Percentiles rank a stretch among this genome's conserved stretches.
Evolutionary conservation across 2,797 vertebrate genomes (phyloP).

Genomic region (Chelidonichthys spinosus): DNA sequence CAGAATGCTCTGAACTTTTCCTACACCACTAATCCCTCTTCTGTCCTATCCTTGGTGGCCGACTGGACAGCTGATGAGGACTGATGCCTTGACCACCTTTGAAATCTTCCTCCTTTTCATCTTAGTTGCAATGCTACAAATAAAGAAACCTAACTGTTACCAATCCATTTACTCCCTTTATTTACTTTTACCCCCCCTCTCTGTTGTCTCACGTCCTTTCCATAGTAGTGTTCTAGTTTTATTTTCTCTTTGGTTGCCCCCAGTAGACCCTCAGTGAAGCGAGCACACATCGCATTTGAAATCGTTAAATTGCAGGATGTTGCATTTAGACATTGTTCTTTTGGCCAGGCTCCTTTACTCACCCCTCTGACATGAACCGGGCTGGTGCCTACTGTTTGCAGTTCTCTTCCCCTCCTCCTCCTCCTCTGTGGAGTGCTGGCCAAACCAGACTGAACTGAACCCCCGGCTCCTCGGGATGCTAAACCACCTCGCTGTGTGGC

Average conservation of each 20-base stretch:
- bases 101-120: constrained; percentile 66
- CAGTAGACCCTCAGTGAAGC: constrained; percentile 34
- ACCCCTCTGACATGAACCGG: constrained; percentile 30
- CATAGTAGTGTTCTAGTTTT: constrained; percentile 24
- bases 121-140: constrained; percentile 87
- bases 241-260: constrained; percentile 25
- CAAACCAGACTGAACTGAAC: constrained; percentile 58
- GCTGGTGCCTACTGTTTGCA: constrained; percentile 39
- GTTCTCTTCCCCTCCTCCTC: constrained; percentile 36
- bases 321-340: constrained; percentile 38
- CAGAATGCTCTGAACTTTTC: constrained; percentile 94
- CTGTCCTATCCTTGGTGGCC: constrained; percentile 68
- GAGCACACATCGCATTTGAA: constrained; percentile 50
- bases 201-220: constrained; percentile 28
- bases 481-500: constrained; percentile 52
- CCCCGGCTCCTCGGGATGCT: constrained; percentile 36
- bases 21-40: constrained; percentile 48
- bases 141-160: constrained; percentile 77
- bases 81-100: constrained; percentile 72
- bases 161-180: constrained; percentile 87
- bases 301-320: constrained; percentile 46
- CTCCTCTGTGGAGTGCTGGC: constrained; percentile 42
- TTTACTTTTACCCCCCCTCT: constrained; percentile 29
- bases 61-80: constrained; percentile 72
- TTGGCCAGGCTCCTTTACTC: constrained; percentile 38